phyloP scores from a whole-genome alignment of 2,797 vertebrate genomes.

The Macropodus opercularis region DNA sequence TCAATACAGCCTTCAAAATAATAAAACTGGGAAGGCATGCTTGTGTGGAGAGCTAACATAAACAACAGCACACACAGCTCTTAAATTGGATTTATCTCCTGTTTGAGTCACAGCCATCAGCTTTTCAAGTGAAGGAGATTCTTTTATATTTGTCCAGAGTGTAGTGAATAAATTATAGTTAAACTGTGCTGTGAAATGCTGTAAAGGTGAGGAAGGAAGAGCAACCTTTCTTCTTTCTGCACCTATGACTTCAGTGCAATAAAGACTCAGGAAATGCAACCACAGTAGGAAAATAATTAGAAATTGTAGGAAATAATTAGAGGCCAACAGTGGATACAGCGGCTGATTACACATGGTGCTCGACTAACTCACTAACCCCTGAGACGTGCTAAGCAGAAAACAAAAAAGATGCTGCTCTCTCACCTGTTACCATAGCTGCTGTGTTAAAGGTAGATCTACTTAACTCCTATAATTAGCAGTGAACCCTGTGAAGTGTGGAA shows the following conservation, averaged over 20 bases:
- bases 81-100: constrained; percentile 5
- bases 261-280: constrained; percentile 41
- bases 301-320: constrained; percentile 1
- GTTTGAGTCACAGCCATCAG: constrained; percentile 3
- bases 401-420: constrained; percentile 21
- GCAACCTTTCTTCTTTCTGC: background rate
- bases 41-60: constrained; percentile 4
- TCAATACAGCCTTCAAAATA: constrained; percentile 49
- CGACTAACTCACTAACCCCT: background rate
- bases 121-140: background rate
- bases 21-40: background rate
- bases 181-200: constrained; percentile 14
- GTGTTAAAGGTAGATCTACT: background rate
- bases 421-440: constrained; percentile 26
- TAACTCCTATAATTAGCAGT: background rate
- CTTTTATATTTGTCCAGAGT: background rate
- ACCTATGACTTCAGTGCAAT: constrained; percentile 28
- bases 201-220: constrained; percentile 25
- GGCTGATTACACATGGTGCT: constrained; percentile 13
- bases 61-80: constrained; percentile 2
- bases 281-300: constrained; percentile 15
- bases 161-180: background rate
- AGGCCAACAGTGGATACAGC: constrained; percentile 8
- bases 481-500: background rate
- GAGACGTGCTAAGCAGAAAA: constrained; percentile 14